Conservation (phyloP, 2,113 vertebrate species). For the Perca flavescens region DNA sequence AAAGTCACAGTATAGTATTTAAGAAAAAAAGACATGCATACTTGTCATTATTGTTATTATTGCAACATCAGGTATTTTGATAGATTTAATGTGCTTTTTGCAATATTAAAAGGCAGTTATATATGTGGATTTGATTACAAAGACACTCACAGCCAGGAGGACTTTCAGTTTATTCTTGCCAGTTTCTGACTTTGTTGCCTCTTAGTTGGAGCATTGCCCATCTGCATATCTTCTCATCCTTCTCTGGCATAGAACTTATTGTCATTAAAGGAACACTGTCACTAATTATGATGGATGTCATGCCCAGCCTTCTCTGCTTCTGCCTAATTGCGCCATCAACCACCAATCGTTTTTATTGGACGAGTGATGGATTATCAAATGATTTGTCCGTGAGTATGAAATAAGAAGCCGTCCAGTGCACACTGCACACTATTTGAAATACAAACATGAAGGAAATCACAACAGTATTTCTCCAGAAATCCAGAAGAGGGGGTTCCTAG, state of each 20-base stretch:
- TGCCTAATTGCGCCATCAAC: conserved; percentile 48
- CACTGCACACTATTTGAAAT: neutral
- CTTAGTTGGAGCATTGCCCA: neutral
- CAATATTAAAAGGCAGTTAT: neutral
- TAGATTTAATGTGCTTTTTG: neutral
- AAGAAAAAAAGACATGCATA: too few species aligned
- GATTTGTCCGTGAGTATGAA: conserved; percentile 10
- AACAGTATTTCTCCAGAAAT: conserved; percentile 42
- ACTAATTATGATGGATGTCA: conserved; percentile 54
- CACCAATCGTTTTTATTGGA: conserved; percentile 36
- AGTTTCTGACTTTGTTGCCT: neutral
- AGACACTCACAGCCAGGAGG: neutral
- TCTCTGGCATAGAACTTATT: conserved; percentile 14
- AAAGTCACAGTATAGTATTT: too few species aligned
- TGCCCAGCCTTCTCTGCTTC: conserved; percentile 4
- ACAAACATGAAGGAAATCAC: conserved; percentile 12
- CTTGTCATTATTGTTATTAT: neutral
- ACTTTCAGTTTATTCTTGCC: neutral
- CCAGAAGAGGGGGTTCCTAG: conserved; percentile 41
- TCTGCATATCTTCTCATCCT: conserved; percentile 3
- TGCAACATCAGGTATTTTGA: neutral
- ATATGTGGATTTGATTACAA: neutral
- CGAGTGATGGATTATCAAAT: conserved; percentile 27
- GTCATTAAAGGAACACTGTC: conserved; percentile 34
- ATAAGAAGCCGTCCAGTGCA: neutral